Evolutionary conservation across 2,888 invertebrate species (phyloP).

Genomic region (Sminthurinus aureus): DNA sequence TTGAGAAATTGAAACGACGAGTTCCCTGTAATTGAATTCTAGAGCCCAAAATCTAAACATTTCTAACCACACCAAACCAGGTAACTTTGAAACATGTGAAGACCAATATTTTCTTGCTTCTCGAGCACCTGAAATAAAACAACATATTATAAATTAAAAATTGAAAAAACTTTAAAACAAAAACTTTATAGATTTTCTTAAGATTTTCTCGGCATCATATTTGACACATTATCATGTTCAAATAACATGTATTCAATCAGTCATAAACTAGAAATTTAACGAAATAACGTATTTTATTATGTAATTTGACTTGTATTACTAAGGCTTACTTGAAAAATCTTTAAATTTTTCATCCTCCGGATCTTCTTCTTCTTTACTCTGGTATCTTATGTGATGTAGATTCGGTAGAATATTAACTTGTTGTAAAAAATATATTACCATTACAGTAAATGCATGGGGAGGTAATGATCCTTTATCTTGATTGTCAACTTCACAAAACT

Average conservation of each 20-base stretch:
- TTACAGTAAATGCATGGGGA: conserved; percentile 64
- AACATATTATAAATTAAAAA: background rate
- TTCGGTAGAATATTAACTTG: conserved; percentile 64
- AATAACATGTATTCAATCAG: too few species aligned
- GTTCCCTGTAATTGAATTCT: conserved; percentile 57
- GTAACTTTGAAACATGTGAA: conserved; percentile 48
- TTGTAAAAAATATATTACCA: conserved; percentile 67
- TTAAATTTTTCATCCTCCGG: conserved; percentile 7
- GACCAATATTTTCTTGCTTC: conserved; percentile 44
- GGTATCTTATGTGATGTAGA: conserved; percentile 63
- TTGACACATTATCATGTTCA: background rate
- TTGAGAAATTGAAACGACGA: conserved; percentile 60
- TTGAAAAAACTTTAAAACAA: background rate
- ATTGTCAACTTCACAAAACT: conserved; percentile 65
- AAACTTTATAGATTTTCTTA: background rate
- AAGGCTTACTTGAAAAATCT: conserved; percentile 54
- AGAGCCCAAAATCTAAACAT: conserved; percentile 62
- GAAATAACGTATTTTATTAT: too few species aligned
- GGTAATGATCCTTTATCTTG: conserved; percentile 66
- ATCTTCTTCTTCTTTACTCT: conserved; percentile 39
- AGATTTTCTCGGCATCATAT: background rate
- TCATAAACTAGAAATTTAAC: too few species aligned
- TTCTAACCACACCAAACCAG: conserved; percentile 63
- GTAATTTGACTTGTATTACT: background rate
- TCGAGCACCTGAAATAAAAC: conserved; percentile 45